Evolutionary conservation across 1,140 invertebrate species (phyloP).

Genomic region (Thrips palmi): DNA sequence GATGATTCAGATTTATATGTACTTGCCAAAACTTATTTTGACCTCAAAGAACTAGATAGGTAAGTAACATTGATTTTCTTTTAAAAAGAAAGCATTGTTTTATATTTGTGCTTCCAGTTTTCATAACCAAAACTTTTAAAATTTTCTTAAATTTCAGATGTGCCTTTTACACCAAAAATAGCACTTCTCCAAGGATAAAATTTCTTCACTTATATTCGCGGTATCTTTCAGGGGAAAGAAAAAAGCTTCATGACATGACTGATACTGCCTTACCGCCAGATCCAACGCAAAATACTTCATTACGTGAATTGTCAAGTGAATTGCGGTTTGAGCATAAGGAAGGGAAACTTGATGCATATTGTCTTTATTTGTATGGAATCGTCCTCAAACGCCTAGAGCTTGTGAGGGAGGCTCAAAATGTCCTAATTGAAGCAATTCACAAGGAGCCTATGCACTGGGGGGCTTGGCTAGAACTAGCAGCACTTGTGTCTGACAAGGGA

Average conservation of each 20-base stretch:
- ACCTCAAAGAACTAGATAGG: slow-evolving; percentile 76
- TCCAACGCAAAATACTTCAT: slow-evolving; percentile 32
- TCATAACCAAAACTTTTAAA: slow-evolving; percentile 9
- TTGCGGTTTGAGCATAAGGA: slow-evolving; percentile 36
- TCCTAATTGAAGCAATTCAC: slow-evolving; percentile 58
- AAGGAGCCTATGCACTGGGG: slow-evolving; percentile 76
- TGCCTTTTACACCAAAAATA: slow-evolving; percentile 61
- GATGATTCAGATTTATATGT: neutral
- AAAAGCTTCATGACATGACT: slow-evolving; percentile 64
- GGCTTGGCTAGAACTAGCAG: slow-evolving; percentile 81
- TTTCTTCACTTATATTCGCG: slow-evolving; percentile 73
- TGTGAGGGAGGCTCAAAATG: slow-evolving; percentile 46
- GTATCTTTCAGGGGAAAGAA: slow-evolving; percentile 79
- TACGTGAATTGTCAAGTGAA: slow-evolving; percentile 33
- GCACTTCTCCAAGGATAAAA: slow-evolving; percentile 37
- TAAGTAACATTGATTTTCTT: slow-evolving; percentile 12
- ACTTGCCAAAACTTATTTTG: slow-evolving; percentile 78
- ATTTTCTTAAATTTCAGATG: slow-evolving; percentile 30
- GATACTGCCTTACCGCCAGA: slow-evolving; percentile 52
- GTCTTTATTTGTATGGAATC: slow-evolving; percentile 79
- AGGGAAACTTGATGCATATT: slow-evolving; percentile 64
- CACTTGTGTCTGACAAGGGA: slow-evolving; percentile 58
- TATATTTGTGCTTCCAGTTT: neutral
- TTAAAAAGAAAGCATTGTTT: slow-evolving; percentile 1
- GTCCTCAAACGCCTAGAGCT: slow-evolving; percentile 78